Evolutionary conservation across 2,888 invertebrate genomes (phyloP), one percentile per base, ranked within the genome.

Genomic region (Brachyopa scutellaris): DNA sequence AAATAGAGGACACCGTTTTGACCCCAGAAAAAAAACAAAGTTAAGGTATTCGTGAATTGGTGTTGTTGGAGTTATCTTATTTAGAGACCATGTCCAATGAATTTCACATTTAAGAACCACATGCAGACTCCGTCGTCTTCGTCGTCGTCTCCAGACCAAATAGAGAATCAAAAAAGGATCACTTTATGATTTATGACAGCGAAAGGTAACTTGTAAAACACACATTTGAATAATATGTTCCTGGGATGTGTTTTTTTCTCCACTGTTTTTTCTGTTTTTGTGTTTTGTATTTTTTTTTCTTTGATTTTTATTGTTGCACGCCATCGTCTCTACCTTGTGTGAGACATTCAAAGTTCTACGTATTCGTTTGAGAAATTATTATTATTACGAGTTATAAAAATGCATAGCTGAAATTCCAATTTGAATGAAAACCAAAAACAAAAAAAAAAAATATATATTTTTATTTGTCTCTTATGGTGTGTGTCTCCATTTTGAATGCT

Each of bases 201-300:
- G 70, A 66, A 76, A 82, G 66, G 70, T 61, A 82, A 82, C 82
- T 82, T 76, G 82, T 82, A 70, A 76, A 82, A 82, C 82, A 76
- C 76, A 76, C 69, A 53, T 64, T 77, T 77, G 77, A 77, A 77
- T 77, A 77, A 77, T 69, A 77, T 70, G 77, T 77, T 77, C 21
- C 31, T 57, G 59, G 26, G 59, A 55, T 47, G 51, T 55, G 8
- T 62, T 55, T 80, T 62, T 49, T 51, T 19, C 17, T 55, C n/a
- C n/a, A n/a, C n/a, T n/a, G n/a, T n/a, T n/a, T n/a, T n/a, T n/a
- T n/a, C n/a, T n/a, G n/a, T n/a, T n/a, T n/a, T n/a, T n/a, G n/a
- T n/a, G n/a, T 40, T 15, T 31, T 55, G 8, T 13, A 36, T 45
- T 21, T 45, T 5, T 64, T 55, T 47, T 47, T 33, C 19, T 36